Evolutionary conservation across 2,113 vertebrate species (phyloP), one percentile per base, ranked within the genome.

Genomic region (Nothobranchius furzeri): DNA sequence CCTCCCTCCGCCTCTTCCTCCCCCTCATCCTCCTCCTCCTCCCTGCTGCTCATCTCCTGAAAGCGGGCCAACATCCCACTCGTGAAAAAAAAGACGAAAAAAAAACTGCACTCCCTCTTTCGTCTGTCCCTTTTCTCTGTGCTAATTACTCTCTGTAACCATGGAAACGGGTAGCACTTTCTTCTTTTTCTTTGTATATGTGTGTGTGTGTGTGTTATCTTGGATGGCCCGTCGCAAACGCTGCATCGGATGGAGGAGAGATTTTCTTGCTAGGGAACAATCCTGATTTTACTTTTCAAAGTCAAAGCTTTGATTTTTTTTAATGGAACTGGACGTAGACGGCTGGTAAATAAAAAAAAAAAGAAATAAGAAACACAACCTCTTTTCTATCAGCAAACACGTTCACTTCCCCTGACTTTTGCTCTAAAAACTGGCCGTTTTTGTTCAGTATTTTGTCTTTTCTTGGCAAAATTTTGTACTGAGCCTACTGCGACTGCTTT

Each of bases 91-190:
- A 65, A 37, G 45, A 48, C 12, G 40, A 64, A 45, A 63, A 64
- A 37, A 62, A 43, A 63, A 48, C 53, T 14, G 53, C 47, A 55
- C 48, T 65, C 65, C 45, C 63, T 75, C 70, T 78, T 66, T 69
- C 49, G 75, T 52, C 78, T 50, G 75, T 48, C 12, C 24, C 75
- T 66, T 30, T 59, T 79, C 82, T 81, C 73, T 83, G 78, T 88
- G 78, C 77, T 89, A 87, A 91, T 89, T 90, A 81, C 84, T 76
- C 75, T 10, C 75, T 42, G 82, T 89, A 84, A 55, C 90, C 85
- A 86, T 85, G 56, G 87, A 57, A 43, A 91, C 70, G 56, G 70
- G 71, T 78, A 78, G 83, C 82, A 75, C 77, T 77, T 75, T 62
- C 8, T 51, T 63, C 58, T 60, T 65, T 60, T 35, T 45, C 17